Base-by-base conservation (phyloP, 2,888 invertebrate species). In the Sepiola atlantica region DNA sequence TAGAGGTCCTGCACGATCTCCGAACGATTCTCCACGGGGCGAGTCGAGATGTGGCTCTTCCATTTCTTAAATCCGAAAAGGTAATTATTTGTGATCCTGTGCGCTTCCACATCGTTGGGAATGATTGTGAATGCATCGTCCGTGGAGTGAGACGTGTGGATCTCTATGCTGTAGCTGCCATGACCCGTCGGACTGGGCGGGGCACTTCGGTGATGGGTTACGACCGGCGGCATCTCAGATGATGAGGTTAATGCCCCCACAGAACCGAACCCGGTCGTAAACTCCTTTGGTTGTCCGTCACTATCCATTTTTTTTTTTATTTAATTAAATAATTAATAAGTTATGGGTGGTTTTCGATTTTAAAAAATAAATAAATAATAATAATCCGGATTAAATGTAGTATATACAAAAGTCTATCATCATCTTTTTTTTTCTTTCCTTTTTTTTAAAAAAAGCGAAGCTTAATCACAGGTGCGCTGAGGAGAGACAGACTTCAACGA, bases 21-120 rank as follows among this genome's bases (percentile, higher is more conserved):
- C n/a, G 97, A 97, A 93, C 97, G 95, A 28, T 95, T 95, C 35
- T 95, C 95, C 55, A 97, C 95, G 1, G 97, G 97, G 16, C 97
- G 95, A 35, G 96, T 94, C 20, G 97, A 97, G 94, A 97, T 96
- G 95, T 97, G 97, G 95, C 97, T 96, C 94, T 97, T 97, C 97
- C 97, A 97, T 95, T 97, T 97, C 94, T 97, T 96, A 94, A 97
- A 96, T 14, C 97, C 97, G 96, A 97, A 97, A 96, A 96, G 96
- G 93, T 96, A 96, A 94, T 97, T 97, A 94, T 97, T 97, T 55
- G 96, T 95, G 95, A 97, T 96, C 90, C 96, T 95, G 35, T 96
- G 96, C 20, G 96, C 96, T 94, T 97, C 97, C 55, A 97, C 96
- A n/a, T 95, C 96, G 94, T 96, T 96, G 8, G 57, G 55, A 57